These are phyloP conservation scores for Scleropages formosus DNA, from an alignment of 2,797 vertebrate genomes.

Conservation along the genomic window DNA sequence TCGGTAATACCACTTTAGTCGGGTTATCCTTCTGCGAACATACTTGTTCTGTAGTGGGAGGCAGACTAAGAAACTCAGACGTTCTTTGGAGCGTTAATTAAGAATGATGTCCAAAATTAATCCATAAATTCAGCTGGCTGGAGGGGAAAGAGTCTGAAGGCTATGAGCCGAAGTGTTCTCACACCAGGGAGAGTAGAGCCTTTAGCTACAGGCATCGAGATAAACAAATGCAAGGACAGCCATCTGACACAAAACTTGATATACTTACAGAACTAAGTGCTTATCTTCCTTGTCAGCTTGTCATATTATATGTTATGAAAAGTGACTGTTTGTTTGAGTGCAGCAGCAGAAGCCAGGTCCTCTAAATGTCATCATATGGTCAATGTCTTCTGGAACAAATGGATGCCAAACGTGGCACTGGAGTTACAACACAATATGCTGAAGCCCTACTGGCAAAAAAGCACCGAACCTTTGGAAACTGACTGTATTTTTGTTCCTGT, in stretches of 20 bases:
- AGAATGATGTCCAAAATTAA: constrained; percentile 97
- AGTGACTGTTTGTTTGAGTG: constrained; percentile 86
- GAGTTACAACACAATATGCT: constrained; percentile 23
- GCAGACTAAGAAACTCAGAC: constrained; percentile 83
- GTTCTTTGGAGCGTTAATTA: constrained; percentile 99
- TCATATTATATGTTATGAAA: constrained; percentile 99
- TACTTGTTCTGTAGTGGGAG: constrained; percentile 71
- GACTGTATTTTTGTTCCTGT: neutral
- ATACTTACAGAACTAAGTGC: constrained; percentile 93
- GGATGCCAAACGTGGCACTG: constrained; percentile 36
- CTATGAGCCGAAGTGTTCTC: constrained; percentile 80
- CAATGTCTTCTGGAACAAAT: constrained; percentile 70
- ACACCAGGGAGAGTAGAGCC: constrained; percentile 83
- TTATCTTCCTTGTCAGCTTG: constrained; percentile 99
- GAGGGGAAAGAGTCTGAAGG: constrained; percentile 97
- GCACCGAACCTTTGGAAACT: neutral
- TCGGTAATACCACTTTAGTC: constrained; percentile 89
- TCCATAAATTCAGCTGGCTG: constrained; percentile 98
- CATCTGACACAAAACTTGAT: constrained; percentile 98
- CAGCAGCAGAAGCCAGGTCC: constrained; percentile 80
- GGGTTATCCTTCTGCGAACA: constrained; percentile 89
- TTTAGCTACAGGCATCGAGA: constrained; percentile 87
- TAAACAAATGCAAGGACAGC: constrained; percentile 89
- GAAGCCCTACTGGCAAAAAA: neutral
- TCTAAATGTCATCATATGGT: constrained; percentile 87